Percentiles rank a stretch among this genome's conserved stretches.
Conservation (phyloP, 2,113 vertebrate genomes). For the Coptodon rendalli region DNA sequence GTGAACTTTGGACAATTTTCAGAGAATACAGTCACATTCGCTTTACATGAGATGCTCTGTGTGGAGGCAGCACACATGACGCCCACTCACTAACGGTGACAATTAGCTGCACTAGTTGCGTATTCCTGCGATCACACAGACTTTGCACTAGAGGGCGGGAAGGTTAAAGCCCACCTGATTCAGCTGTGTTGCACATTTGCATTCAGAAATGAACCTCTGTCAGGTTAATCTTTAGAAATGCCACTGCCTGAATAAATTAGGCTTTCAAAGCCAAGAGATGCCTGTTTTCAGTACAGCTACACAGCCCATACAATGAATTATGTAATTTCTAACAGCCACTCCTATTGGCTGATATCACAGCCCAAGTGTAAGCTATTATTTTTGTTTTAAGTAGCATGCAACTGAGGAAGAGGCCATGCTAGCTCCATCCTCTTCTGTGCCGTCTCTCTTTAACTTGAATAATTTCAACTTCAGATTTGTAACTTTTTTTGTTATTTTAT, state of each 20-base stretch:
- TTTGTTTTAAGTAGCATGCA: neutral
- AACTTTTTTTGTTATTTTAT: neutral
- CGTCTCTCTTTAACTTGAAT: neutral
- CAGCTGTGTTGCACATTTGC: neutral
- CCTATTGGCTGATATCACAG: slow-evolving; percentile 67
- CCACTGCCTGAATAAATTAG: neutral
- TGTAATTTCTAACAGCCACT: neutral
- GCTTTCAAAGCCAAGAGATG: neutral
- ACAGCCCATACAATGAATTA: neutral
- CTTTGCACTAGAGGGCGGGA: neutral
- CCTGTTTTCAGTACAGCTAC: neutral
- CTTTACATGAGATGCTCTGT: neutral
- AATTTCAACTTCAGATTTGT: neutral
- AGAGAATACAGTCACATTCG: neutral
- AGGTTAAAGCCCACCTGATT: neutral
- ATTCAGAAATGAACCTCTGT: neutral
- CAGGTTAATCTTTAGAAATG: neutral
- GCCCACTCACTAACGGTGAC: neutral
- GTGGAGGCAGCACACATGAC: neutral
- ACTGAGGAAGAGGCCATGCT: neutral
- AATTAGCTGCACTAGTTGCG: neutral
- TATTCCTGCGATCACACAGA: neutral
- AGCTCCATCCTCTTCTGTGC: neutral
- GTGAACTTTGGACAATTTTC: neutral
- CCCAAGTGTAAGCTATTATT: neutral